Evolutionary conservation across 2,797 vertebrate genomes (phyloP).

Genomic region (Pagetopsis macropterus): DNA sequence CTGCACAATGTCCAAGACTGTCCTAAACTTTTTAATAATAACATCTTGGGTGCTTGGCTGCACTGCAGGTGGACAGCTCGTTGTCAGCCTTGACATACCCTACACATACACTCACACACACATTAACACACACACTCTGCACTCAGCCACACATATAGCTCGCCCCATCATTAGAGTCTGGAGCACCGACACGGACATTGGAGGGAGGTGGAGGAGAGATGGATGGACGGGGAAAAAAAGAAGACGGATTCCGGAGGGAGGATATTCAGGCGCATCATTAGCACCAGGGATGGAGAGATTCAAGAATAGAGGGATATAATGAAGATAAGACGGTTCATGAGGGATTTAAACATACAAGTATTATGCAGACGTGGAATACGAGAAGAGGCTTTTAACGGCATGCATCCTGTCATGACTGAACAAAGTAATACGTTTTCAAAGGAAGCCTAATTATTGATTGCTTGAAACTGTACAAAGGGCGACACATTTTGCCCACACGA

Average conservation of each 20-base stretch:
- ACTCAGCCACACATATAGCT: constrained; percentile 46
- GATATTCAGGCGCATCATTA: constrained; percentile 62
- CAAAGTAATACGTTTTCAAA: constrained; percentile 24
- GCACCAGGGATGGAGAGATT: constrained; percentile 55
- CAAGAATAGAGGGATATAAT: constrained; percentile 47
- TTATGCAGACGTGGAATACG: constrained; percentile 46
- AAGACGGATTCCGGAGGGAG: constrained; percentile 50
- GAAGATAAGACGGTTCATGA: constrained; percentile 52
- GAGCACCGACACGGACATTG: constrained; percentile 43
- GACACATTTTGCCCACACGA: constrained; percentile 4
- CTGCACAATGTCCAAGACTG: constrained; percentile 36
- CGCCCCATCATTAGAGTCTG: constrained; percentile 66
- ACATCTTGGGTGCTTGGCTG: constrained; percentile 41
- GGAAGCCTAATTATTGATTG: constrained; percentile 49
- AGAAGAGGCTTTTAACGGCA: constrained; percentile 25
- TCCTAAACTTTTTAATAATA: constrained; percentile 50
- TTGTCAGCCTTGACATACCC: constrained; percentile 57
- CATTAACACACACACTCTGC: constrained; percentile 9
- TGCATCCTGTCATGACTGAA: constrained; percentile 33
- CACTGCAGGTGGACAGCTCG: constrained; percentile 71
- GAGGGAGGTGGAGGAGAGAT: constrained; percentile 38
- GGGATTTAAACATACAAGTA: constrained; percentile 47
- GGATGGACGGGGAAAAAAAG: constrained; percentile 40
- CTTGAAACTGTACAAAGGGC: constrained; percentile 30
- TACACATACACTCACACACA: constrained; percentile 9